Percentiles rank a stretch among this genome's conserved stretches.
Evolutionary conservation across 1,140 invertebrate genomes (phyloP).

Genomic region (Phenacoccus solenopsis): DNA sequence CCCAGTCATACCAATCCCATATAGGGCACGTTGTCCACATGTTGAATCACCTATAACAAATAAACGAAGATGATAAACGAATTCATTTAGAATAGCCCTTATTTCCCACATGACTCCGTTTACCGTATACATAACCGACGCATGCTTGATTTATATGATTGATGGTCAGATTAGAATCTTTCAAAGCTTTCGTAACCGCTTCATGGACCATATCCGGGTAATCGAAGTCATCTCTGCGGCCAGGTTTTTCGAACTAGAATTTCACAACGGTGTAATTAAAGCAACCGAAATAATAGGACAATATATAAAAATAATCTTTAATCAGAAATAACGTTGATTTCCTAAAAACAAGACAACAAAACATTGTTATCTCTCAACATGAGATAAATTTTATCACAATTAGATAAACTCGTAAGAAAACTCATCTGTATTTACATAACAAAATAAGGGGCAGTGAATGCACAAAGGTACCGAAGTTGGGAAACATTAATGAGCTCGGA

Average conservation of each 20-base stretch:
- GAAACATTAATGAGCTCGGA: too few relatives aligned
- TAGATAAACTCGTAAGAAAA: too few relatives aligned
- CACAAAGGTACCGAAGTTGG: too few relatives aligned
- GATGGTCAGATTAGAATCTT: constrained; percentile 75
- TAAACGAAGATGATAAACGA: constrained; percentile 12
- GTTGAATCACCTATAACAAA: constrained; percentile 68
- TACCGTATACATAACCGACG: constrained; percentile 89
- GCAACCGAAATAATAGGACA: neutral
- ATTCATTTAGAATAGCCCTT: too few relatives aligned
- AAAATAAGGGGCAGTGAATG: too few relatives aligned
- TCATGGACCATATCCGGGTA: constrained; percentile 93
- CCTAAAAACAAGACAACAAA: too few relatives aligned
- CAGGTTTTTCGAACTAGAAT: constrained; percentile 74
- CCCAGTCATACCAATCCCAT: constrained; percentile 89
- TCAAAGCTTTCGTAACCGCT: constrained; percentile 75
- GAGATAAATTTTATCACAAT: too few relatives aligned
- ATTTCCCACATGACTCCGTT: constrained; percentile 21
- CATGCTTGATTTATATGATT: constrained; percentile 72
- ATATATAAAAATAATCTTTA: neutral
- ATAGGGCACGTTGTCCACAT: constrained; percentile 85
- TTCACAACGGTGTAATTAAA: neutral
- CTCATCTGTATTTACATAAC: too few relatives aligned
- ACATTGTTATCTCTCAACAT: too few relatives aligned
- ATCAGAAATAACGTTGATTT: too few relatives aligned
- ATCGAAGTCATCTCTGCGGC: constrained; percentile 60